Evolutionary conservation across 2,113 vertebrate species (phyloP).

Genomic region (Pelecanus crispus): DNA sequence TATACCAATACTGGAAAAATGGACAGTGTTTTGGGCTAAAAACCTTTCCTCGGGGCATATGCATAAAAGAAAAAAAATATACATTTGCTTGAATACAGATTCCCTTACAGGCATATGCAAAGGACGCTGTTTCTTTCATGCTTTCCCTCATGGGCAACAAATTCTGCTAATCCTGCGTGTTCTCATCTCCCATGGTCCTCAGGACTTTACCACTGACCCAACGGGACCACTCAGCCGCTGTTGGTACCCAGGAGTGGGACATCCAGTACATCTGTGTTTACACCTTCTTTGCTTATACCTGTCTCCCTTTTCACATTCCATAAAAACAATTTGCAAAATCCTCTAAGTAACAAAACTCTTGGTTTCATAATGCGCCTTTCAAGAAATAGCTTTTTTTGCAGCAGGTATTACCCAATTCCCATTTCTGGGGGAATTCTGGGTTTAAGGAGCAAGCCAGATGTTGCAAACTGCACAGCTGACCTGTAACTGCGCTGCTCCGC

Average conservation of each 20-base stretch:
- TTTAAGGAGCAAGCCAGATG: neutral
- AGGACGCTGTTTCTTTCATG: neutral
- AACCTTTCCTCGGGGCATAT: neutral
- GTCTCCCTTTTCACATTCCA: neutral
- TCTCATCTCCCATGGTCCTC: neutral
- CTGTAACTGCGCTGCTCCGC: rapidly evolving
- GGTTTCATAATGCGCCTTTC: neutral
- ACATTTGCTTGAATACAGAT: neutral
- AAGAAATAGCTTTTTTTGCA: neutral
- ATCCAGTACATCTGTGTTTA: neutral
- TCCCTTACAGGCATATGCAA: neutral
- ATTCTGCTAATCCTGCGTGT: neutral
- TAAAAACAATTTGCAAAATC: neutral
- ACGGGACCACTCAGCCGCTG: neutral
- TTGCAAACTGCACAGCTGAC: neutral
- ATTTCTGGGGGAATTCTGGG: neutral
- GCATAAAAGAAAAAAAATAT: neutral
- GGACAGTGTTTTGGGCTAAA: neutral
- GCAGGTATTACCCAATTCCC: neutral
- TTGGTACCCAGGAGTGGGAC: neutral
- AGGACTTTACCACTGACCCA: neutral
- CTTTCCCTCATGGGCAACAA: neutral
- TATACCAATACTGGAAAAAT: neutral
- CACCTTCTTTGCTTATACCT: neutral
- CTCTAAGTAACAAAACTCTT: neutral